Evolutionary conservation across 2,888 invertebrate genomes (phyloP), one percentile per base, ranked within the genome.

Genomic region (Leptopterna dolabrata): DNA sequence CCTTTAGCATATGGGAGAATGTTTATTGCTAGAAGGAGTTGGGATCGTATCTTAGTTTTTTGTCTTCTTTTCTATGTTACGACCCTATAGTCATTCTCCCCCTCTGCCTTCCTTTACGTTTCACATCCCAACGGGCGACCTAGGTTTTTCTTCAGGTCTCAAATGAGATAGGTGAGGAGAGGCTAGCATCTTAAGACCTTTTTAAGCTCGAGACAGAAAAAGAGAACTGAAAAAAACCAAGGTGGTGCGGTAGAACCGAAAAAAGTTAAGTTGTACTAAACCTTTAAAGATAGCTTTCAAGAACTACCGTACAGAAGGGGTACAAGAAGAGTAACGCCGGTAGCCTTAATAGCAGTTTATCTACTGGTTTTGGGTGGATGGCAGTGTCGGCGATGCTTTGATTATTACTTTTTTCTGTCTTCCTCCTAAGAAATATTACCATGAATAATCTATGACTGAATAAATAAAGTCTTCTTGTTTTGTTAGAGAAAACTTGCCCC

Each of bases 301-400:
- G 83, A 83, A 71, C 81, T 55, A 81, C 51, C 81, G 30, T 30
- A 30, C 30, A 78, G 24, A 19, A 51, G 30, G 55, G 81, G 55
- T 51, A 81, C 63, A 63, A 63, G 55, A 63, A 30, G 70, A 24
- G 83, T 83, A 83, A 83, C 83, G 70, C 83, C 41, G 83, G 83
- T 83, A 83, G 83, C 27, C 83, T 47, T 83, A 83, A 83, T 83
- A 83, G 83, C 43, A 83, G 83, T 83, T 70, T 83, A 83, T 83
- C 83, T 63, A 55, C 36, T 30, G 55, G n/a, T 51, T 55, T 43
- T 81, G 41, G 43, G 43, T 19, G 83, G 36, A 70, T 16, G 29
- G 14, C 30, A 13, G 41, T 13, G 51, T 82, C 81, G 81, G 63
- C 36, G 81, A 0, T 7, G 27, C 29, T 82, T 16, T n/a, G 45